phyloP scores from a whole-genome alignment of 92 coral and sea anemone species.

The Actinostola sp. region DNA sequence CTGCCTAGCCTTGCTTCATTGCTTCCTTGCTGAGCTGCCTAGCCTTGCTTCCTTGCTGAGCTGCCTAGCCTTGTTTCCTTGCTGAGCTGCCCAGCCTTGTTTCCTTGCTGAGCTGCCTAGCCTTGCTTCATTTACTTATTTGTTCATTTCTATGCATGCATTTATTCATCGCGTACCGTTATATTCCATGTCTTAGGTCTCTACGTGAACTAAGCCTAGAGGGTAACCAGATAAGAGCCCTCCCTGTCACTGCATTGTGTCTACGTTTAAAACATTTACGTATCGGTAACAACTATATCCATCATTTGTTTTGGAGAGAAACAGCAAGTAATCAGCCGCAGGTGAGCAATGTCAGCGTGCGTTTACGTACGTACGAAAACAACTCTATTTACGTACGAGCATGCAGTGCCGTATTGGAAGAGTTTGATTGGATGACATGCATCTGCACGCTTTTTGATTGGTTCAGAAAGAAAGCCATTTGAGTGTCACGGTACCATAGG shows the following conservation, averaged over 20 bases:
- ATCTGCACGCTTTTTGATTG: too few species aligned
- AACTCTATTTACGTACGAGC: neutral
- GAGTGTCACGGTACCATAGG: too few species aligned
- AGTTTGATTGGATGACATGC: too few species aligned
- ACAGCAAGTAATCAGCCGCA: conserved; percentile 88
- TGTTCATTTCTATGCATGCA: neutral
- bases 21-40: neutral
- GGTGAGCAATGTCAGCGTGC: conserved; percentile 29
- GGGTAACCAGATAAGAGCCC: conserved; percentile 92
- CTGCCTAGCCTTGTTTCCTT: neutral
- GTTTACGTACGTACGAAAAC: neutral
- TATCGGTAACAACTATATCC: conserved; percentile 76
- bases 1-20: neutral
- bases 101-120: neutral
- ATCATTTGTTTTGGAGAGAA: conserved; percentile 95
- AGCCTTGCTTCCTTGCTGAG: neutral
- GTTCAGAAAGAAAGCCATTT: too few species aligned
- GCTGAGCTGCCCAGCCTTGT: neutral
- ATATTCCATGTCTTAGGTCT: conserved; percentile 38
- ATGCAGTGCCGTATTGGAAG: too few species aligned
- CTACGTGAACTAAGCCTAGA: conserved; percentile 79
- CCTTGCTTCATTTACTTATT: neutral
- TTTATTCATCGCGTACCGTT: neutral
- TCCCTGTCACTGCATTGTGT: conserved; percentile 71
- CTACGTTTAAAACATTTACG: conserved; percentile 71